Evolutionary conservation across 2,113 vertebrate genomes (phyloP).

Genomic region (Bufo bufo): DNA sequence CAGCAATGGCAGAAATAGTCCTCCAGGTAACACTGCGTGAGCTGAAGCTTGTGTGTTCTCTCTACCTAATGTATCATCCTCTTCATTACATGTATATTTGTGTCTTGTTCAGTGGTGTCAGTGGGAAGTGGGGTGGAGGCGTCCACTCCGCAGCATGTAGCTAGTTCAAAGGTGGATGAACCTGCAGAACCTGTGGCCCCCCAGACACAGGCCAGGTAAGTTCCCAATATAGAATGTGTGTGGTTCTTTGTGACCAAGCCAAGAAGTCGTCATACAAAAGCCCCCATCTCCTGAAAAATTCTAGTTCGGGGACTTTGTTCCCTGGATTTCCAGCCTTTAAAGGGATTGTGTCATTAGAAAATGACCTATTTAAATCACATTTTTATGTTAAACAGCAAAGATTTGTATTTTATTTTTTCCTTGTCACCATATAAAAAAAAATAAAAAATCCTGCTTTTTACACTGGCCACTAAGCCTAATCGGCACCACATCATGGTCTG

Average conservation of each 20-base stretch:
- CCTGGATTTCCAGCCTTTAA: background rate
- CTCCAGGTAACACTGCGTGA: slow-evolving; percentile 74
- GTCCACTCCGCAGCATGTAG: slow-evolving; percentile 41
- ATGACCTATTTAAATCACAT: too few relatives aligned
- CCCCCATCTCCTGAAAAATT: background rate
- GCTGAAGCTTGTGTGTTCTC: background rate
- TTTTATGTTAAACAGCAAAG: too few relatives aligned
- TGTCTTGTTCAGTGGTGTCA: slow-evolving; percentile 24
- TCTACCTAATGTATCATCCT: background rate
- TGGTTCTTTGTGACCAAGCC: background rate
- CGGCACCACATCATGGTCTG: too few relatives aligned
- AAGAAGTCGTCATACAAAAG: background rate
- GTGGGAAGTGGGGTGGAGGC: slow-evolving; percentile 45
- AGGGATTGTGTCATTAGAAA: background rate
- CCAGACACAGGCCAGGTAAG: slow-evolving; percentile 49
- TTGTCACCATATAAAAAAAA: too few relatives aligned
- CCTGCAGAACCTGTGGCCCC: slow-evolving; percentile 22
- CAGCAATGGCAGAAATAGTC: slow-evolving; percentile 81
- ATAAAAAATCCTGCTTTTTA: too few relatives aligned
- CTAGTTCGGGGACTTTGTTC: too few relatives aligned
- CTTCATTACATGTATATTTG: background rate
- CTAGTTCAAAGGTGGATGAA: slow-evolving; percentile 26
- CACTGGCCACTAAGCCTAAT: too few relatives aligned
- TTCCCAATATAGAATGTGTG: background rate
- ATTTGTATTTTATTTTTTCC: too few relatives aligned